Evolutionary conservation across 1,140 invertebrate species (phyloP).

Genomic region (Eumeta japonica): DNA sequence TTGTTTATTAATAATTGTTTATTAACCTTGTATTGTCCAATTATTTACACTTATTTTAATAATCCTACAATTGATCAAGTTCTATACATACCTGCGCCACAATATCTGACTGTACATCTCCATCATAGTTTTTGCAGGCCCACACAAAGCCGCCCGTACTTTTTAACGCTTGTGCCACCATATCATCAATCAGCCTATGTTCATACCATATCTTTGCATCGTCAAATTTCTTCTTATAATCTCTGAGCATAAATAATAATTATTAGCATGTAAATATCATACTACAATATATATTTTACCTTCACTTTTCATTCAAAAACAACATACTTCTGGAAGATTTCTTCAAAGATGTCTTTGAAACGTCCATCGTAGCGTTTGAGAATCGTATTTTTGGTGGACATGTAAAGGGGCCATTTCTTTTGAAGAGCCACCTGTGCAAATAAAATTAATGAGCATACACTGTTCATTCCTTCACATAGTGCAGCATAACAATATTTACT

Average conservation of each 20-base stretch:
- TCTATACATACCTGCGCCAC: slow-evolving; percentile 65
- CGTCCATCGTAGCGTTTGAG: slow-evolving; percentile 86
- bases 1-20: no score
- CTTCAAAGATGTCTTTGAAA: slow-evolving; percentile 93
- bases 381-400: slow-evolving; percentile 92
- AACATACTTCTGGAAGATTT: slow-evolving; percentile 76
- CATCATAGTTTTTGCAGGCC: slow-evolving; percentile 92
- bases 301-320: slow-evolving; percentile 2
- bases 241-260: slow-evolving; percentile 43
- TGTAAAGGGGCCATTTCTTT: slow-evolving; percentile 80
- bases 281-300: slow-evolving; percentile 9
- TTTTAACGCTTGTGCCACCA: slow-evolving; percentile 88
- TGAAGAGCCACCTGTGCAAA: slow-evolving; percentile 65
- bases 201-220: slow-evolving; percentile 84
- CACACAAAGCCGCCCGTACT: slow-evolving; percentile 86
- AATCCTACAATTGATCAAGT: no score
- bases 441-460: slow-evolving; percentile 5
- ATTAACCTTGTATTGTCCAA: no score
- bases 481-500: background rate
- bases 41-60: no score
- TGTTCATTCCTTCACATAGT: background rate
- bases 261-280: background rate
- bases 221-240: slow-evolving; percentile 78
- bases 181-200: slow-evolving; percentile 90
- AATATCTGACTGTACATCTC: slow-evolving; percentile 87